phyloP scores from a whole-genome alignment of 2,797 vertebrate species.

The Poecilia picta region DNA sequence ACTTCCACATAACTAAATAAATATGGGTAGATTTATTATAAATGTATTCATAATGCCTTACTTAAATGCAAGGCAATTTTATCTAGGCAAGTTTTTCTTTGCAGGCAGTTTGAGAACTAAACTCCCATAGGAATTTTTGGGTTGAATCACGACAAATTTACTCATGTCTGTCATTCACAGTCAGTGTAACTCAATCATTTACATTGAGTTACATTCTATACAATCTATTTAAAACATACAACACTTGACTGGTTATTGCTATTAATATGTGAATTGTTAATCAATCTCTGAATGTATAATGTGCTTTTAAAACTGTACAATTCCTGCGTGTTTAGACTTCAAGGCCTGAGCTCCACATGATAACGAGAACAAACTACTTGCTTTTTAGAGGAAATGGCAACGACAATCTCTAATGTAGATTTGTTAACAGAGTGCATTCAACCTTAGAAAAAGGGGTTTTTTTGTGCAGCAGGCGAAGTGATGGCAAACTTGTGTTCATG shows the following conservation, averaged over 20 bases:
- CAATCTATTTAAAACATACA: background rate
- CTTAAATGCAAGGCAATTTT: background rate
- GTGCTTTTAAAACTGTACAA: background rate
- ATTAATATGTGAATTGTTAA: background rate
- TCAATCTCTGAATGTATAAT: background rate
- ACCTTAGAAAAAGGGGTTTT: slow-evolving; percentile 5
- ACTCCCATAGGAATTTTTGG: background rate
- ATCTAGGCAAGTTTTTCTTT: background rate
- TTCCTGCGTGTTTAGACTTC: background rate
- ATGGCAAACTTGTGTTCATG: slow-evolving; percentile 10
- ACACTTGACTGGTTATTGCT: background rate
- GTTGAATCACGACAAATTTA: background rate
- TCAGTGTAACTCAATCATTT: background rate
- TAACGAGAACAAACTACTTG: background rate
- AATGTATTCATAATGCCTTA: background rate
- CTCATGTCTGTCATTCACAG: background rate
- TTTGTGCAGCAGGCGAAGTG: slow-evolving; percentile 8
- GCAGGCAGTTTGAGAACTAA: background rate
- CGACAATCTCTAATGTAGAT: background rate
- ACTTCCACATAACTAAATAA: background rate
- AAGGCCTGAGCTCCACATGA: background rate
- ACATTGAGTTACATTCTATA: background rate
- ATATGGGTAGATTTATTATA: background rate
- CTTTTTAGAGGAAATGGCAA: background rate
- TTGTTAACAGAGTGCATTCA: background rate